phyloP scores from a whole-genome alignment of 1,140 invertebrate species.

The Sesamia nonagrioides region DNA sequence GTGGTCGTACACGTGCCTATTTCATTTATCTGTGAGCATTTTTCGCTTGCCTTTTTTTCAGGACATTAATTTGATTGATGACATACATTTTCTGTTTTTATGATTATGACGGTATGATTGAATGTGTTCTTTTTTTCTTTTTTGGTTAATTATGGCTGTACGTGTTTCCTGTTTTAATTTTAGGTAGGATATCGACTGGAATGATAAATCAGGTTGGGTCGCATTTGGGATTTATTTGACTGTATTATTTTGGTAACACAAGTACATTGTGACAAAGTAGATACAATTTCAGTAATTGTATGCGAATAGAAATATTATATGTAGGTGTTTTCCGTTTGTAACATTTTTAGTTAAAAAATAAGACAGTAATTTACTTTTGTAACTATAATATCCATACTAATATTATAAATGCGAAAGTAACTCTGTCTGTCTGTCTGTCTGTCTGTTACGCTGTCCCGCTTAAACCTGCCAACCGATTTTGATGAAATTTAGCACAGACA shows the following conservation, averaged over 20 bases:
- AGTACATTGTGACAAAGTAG: too few relatives aligned
- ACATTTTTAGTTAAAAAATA: too few relatives aligned
- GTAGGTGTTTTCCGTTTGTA: too few relatives aligned
- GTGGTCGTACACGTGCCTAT: background rate
- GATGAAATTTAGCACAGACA: too few relatives aligned
- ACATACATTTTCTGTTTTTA: slow-evolving; percentile 20
- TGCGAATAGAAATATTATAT: too few relatives aligned
- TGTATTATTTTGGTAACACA: background rate
- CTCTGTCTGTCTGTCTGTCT: too few relatives aligned
- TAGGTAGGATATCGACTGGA: slow-evolving; percentile 11
- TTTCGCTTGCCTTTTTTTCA: slow-evolving; percentile 21
- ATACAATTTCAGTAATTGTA: too few relatives aligned
- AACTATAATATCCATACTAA: too few relatives aligned
- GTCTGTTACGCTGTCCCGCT: too few relatives aligned
- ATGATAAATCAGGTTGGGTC: background rate
- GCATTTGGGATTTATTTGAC: background rate
- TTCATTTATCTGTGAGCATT: background rate
- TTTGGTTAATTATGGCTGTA: background rate
- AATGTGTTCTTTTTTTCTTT: slow-evolving; percentile 1
- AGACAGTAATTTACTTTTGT: too few relatives aligned
- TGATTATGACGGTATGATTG: slow-evolving; percentile 25
- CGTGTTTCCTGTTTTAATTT: slow-evolving; percentile 9
- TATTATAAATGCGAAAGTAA: too few relatives aligned
- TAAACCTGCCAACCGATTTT: too few relatives aligned
- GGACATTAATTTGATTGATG: slow-evolving; percentile 41